A percentile compares a stretch with the other conserved stretches of the same genome.
Evolutionary conservation across 2,888 invertebrate species (phyloP).

Genomic region (Tetramorium bicarinatum): DNA sequence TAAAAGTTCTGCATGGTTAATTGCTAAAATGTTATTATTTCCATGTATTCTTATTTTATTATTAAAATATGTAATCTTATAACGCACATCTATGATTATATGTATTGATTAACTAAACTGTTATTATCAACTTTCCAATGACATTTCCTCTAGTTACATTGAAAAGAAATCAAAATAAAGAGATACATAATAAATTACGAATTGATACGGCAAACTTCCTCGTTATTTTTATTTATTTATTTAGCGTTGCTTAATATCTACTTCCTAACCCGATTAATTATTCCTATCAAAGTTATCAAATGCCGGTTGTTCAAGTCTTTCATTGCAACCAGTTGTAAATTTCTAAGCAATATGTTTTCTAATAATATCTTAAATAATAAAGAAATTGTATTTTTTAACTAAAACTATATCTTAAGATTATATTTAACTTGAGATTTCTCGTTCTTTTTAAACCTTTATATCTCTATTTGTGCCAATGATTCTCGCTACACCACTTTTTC

Average conservation of each 20-base stretch:
- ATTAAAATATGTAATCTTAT: background rate
- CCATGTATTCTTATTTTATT: background rate
- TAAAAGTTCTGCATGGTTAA: background rate
- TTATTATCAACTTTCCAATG: slow-evolving; percentile 10
- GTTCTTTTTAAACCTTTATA: background rate
- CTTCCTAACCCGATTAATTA: background rate
- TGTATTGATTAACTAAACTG: background rate
- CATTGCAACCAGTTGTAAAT: background rate
- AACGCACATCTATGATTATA: background rate
- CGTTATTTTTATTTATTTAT: background rate
- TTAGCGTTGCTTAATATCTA: background rate
- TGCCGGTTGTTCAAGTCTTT: background rate
- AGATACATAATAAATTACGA: background rate
- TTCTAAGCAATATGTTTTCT: background rate
- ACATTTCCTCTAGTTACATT: background rate
- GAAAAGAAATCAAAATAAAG: background rate
- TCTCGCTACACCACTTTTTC: background rate
- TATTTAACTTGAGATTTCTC: background rate
- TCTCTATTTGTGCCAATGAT: background rate
- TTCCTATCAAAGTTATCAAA: background rate
- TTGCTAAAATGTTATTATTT: background rate
- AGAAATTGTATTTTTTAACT: background rate
- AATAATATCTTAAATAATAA: slow-evolving; percentile 3
- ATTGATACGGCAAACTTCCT: background rate
- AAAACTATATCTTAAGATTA: background rate